Evolutionary conservation across 2,888 invertebrate genomes (phyloP).

Genomic region (Aplocera efformata): DNA sequence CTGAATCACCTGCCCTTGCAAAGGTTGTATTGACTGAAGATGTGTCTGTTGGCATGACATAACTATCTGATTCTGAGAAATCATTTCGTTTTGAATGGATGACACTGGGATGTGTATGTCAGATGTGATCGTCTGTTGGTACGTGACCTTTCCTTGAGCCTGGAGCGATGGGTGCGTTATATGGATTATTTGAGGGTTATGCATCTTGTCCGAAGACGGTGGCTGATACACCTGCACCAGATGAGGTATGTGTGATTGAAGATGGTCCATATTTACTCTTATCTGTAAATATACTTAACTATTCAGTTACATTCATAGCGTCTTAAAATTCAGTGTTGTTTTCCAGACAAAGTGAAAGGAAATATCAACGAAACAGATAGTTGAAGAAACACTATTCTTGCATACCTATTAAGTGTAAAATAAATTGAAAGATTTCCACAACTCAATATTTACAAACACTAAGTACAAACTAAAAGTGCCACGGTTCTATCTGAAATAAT

Average conservation of each 20-base stretch:
- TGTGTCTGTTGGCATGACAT: slow-evolving; percentile 64
- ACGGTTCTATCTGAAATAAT: slow-evolving; percentile 45
- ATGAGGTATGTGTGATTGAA: slow-evolving; percentile 57
- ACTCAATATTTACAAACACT: too few relatives aligned
- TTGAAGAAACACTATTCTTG: too few relatives aligned
- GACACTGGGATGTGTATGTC: slow-evolving; percentile 56
- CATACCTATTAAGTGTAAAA: too few relatives aligned
- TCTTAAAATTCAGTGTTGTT: too few relatives aligned
- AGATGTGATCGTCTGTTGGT: slow-evolving; percentile 57
- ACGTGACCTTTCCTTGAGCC: slow-evolving; percentile 56
- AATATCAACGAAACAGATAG: too few relatives aligned
- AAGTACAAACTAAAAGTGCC: slow-evolving; percentile 39
- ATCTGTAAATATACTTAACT: slow-evolving; percentile 28
- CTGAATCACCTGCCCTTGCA: slow-evolving; percentile 46
- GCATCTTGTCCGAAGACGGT: slow-evolving; percentile 41
- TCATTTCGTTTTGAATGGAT: slow-evolving; percentile 48
- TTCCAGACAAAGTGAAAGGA: too few relatives aligned
- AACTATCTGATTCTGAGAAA: slow-evolving; percentile 59
- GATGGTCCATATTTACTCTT: slow-evolving; percentile 63
- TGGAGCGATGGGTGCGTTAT: slow-evolving; percentile 54
- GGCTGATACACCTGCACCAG: slow-evolving; percentile 64
- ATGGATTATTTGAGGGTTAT: slow-evolving; percentile 54
- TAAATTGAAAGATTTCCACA: too few relatives aligned
- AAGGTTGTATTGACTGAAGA: slow-evolving; percentile 45
- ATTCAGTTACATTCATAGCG: too few relatives aligned